Base-by-base conservation (phyloP, 2,888 invertebrate genomes). In the Ryuthela nishihirai region DNA sequence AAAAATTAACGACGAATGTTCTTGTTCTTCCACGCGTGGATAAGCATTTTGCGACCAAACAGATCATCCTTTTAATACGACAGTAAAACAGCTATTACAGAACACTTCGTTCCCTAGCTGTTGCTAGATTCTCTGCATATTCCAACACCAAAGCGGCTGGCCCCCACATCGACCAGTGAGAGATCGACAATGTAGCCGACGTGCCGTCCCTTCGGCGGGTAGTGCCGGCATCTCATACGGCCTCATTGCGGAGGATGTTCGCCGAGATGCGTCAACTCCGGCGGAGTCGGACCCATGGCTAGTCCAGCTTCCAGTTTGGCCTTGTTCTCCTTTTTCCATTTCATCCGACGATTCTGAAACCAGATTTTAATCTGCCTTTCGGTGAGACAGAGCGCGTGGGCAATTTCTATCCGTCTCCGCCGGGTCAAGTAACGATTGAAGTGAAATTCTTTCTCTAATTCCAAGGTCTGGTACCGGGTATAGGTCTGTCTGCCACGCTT, bases 311-410 rank as follows among this genome's bases (percentile, higher is more conserved):
- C 62, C 45, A 58, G 34, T 46, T 62, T 62, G 15, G 62, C 62
- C 29, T 62, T 62, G 40, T 62, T 93, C 79, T 95, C 95, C 77
- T 95, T 95, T 85, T 95, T 95, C 92, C 92, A 92, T 80, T 95
- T 95, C 95, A 95, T 95, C 75, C 94, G 84, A 68, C 94, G 82
- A 78, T 95, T 95, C 79, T 95, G 94, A 82, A 95, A 92, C 92
- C 92, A 93, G 77, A 93, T 93, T 81, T 93, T 93, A 78, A 93
- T 94, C 82, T 95, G 95, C 72, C 95, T 82, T 79, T 95, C 95
- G 68, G 94, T 93, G 74, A 97, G 84, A 77, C 93, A 92, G 68
- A 97, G 84, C 71, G 92, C 89, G 78, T 95, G 94, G 69, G 95
- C 94, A 72, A 95, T 95, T 80, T 95, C 95, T 77, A 95, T 93